Evolutionary conservation across 1,140 invertebrate species (phyloP), one percentile per base, ranked within the genome.

Genomic region (Brachionus rubens): DNA sequence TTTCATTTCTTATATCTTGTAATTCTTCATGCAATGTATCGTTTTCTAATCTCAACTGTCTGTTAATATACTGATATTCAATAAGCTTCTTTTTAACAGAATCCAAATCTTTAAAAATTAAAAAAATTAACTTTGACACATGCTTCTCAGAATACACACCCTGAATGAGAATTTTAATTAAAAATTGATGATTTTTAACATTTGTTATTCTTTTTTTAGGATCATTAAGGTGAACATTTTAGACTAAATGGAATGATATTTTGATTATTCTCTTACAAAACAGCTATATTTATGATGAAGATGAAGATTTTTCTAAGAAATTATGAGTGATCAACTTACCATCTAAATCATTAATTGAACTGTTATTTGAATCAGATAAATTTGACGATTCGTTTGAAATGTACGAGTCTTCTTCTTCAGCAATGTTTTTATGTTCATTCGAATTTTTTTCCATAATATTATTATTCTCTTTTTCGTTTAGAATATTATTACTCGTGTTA

Each of bases 1-100:
- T 94, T 87, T 98, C 95, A 75, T 94, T 91, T 46, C 52, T 76
- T 4, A 76, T 76, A 24, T 76, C 72, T 9, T 76, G 48, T 30
- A 76, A 41, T 40, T 76, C 72, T 30, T 76, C 72, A 14, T 76
- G 72, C 6, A 76, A 36, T 33, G 50, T 46, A 3, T 76, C 36
- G 12, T 76, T 76, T 33, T 76, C 68, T 5, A 72, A 21, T 16
- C 36, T 47, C 46, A 72, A 48, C 12, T 54, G 68, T 54, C 33
- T 33, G 33, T 72, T 72, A n/a, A 72, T 41, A 14, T 48, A 48
- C 19, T 72, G 16, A 21, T 33, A 48, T 46, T 72, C 68, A 7
- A 46, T 7, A 36, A 72, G 24, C 19, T 72, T 72, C 24, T 43
- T 65, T 14, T 65, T 65, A 52, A 52, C 4, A 21, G 52, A 56